A percentile compares a stretch with the other conserved stretches of the same genome.
Conservation (phyloP, 2,113 vertebrate species). For the Tragelaphus buxtoni region DNA sequence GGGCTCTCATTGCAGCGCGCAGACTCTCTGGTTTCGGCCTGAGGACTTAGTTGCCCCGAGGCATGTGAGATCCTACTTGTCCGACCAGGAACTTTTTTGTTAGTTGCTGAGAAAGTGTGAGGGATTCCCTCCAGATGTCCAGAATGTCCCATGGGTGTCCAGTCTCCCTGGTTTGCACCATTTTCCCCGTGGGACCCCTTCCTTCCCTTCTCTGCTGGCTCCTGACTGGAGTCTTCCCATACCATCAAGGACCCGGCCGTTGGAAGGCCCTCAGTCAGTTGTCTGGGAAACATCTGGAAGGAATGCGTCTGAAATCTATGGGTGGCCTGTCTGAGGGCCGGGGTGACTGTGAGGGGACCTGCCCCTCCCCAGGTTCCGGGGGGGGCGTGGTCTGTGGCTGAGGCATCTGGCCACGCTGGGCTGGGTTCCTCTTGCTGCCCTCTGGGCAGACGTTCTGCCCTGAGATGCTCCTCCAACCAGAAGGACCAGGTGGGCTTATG, state of each 20-base stretch:
- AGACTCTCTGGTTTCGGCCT: neutral
- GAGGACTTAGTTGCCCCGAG: rapidly evolving
- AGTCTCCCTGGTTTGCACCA: neutral
- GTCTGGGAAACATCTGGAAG: neutral
- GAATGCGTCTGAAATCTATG: neutral
- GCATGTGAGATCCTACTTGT: neutral
- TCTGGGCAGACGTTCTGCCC: rapidly evolving
- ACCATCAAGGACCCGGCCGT: neutral
- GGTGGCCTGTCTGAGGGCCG: rapidly evolving
- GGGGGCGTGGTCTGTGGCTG: neutral
- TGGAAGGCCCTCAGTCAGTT: neutral
- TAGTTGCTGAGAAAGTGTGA: neutral
- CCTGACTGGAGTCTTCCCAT: neutral
- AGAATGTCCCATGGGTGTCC: rapidly evolving
- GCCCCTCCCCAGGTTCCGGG: neutral
- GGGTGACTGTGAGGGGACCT: neutral
- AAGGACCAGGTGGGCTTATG: neutral
- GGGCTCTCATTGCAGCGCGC: rapidly evolving
- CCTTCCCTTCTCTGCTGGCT: neutral
- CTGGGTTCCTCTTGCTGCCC: neutral
- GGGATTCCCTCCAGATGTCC: neutral
- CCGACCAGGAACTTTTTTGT: neutral
- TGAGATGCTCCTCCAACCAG: neutral
- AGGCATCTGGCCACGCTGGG: rapidly evolving
- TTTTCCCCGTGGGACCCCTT: neutral